phyloP scores from a whole-genome alignment of 2,797 vertebrate genomes.

The Syngnathus rostellatus region DNA sequence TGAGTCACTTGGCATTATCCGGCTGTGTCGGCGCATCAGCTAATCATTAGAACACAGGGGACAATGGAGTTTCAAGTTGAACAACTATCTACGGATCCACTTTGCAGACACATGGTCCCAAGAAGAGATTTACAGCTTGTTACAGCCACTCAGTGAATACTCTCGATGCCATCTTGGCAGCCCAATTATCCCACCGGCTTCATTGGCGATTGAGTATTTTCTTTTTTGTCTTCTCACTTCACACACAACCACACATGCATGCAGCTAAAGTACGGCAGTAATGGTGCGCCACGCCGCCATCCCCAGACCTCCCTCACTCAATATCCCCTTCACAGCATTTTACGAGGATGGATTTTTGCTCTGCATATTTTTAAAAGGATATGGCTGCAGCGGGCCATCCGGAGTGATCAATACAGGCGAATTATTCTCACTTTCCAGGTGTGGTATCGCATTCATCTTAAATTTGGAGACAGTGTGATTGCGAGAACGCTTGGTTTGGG shows the following conservation, averaged over 20 bases:
- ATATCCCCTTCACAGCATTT: slow-evolving; percentile 26
- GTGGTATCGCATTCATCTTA: slow-evolving; percentile 11
- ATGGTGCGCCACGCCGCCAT: slow-evolving; percentile 25
- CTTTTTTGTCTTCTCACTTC: slow-evolving; percentile 21
- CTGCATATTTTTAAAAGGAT: slow-evolving; percentile 31
- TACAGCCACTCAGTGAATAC: slow-evolving; percentile 39
- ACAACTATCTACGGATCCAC: slow-evolving; percentile 42
- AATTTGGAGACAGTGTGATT: slow-evolving; percentile 17
- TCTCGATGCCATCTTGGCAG: slow-evolving; percentile 32
- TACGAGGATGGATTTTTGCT: slow-evolving; percentile 27
- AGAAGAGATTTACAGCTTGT: slow-evolving; percentile 32
- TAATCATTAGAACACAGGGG: slow-evolving; percentile 36
- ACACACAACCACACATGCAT: slow-evolving; percentile 19
- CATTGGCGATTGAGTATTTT: slow-evolving; percentile 38
- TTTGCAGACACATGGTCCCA: slow-evolving; percentile 28
- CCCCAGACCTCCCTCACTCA: slow-evolving; percentile 15
- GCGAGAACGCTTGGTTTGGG: slow-evolving; percentile 3
- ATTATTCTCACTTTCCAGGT: slow-evolving; percentile 20
- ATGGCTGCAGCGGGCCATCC: slow-evolving; percentile 1
- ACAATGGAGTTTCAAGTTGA: slow-evolving; percentile 35
- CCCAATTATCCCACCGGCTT: slow-evolving; percentile 36
- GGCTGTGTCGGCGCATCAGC: slow-evolving; percentile 28
- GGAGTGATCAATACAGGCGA: slow-evolving; percentile 23
- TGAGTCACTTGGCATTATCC: slow-evolving; percentile 51
- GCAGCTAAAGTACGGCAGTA: slow-evolving; percentile 24